Base-by-base conservation (phyloP, 2,888 invertebrate genomes). In the Trichogramma dendrolimi region DNA sequence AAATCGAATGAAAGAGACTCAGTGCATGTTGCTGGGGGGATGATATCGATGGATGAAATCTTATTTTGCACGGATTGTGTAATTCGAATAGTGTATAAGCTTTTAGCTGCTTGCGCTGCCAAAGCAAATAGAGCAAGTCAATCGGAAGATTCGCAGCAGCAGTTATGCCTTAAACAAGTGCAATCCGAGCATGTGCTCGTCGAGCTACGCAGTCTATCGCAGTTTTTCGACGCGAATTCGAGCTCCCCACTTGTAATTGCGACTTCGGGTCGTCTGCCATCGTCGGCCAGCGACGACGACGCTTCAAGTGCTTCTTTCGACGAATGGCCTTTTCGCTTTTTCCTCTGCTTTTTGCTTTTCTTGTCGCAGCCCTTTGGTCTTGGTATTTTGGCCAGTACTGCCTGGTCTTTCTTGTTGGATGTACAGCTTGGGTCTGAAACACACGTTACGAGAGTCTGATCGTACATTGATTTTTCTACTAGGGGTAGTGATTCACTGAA, bases 351-450 rank as follows among this genome's bases (percentile, higher is more conserved):
- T 62, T 65, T 2, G 8, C 39, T 0, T 14, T 14, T 2, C 7
- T 0, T 11, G 60, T 65, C 3, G 8, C n/a, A 39, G 5, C 7
- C n/a, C 39, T 67, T 67, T 56, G 58, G 58, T 4, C 51, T 69
- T 1, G 71, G 59, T 46, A 72, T 70, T 57, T 68, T 71, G 1
- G 67, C 73, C 58, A 69, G 67, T 11, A 68, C 69, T 5, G 65
- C 50, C 43, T 71, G 69, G 44, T 74, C 72, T 7, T 62, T 67
- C 6, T 62, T 71, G 27, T 27, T 27, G 27, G 27, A 27, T 27
- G 27, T 27, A 27, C 27, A 27, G 27, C 27, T 27, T 27, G 27
- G 27, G 27, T 27, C 27, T 27, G 27, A 27, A 27, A 27, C 1
- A 27, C 27, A 27, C 27, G 27, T 27, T 27, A 27, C 27, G 27